phyloP scores from a whole-genome alignment of 2,113 vertebrate genomes.

The Boulengeromyrus knoepffleri region DNA sequence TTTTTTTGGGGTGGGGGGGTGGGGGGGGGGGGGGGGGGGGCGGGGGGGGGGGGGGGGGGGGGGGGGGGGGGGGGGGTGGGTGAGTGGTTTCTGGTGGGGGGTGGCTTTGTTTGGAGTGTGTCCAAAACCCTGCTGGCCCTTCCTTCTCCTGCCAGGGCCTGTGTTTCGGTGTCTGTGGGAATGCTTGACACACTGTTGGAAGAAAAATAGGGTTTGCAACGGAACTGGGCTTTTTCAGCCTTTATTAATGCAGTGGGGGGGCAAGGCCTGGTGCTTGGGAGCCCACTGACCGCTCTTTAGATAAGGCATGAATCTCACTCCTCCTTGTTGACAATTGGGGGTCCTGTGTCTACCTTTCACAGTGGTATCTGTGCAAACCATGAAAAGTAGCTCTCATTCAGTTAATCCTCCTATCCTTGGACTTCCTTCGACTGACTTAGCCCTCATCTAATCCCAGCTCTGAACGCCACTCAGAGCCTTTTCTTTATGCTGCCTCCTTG shows the following conservation, averaged over 20 bases:
- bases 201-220: not conserved
- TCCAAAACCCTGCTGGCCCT: not conserved
- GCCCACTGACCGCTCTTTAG: not conserved
- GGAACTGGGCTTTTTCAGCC: not conserved
- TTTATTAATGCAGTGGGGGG: not conserved
- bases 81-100: not conserved
- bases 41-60: no score
- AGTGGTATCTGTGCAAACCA: not conserved
- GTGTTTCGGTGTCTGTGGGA: constrained; percentile 4
- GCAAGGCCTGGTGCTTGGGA: not conserved
- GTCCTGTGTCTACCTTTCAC: not conserved
- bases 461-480: not conserved
- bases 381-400: not conserved
- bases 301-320: not conserved
- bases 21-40: no score
- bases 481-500: not conserved
- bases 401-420: not conserved
- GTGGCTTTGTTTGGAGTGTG: not conserved
- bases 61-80: no score
- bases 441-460: constrained; percentile 17
- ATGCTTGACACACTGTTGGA: not conserved
- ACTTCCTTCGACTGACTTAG: constrained; percentile 23
- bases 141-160: not conserved
- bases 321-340: not conserved
- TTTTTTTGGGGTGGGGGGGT: not conserved